Conservation (phyloP, 2,888 invertebrate species). For the Schrankia costaestrigalis region DNA sequence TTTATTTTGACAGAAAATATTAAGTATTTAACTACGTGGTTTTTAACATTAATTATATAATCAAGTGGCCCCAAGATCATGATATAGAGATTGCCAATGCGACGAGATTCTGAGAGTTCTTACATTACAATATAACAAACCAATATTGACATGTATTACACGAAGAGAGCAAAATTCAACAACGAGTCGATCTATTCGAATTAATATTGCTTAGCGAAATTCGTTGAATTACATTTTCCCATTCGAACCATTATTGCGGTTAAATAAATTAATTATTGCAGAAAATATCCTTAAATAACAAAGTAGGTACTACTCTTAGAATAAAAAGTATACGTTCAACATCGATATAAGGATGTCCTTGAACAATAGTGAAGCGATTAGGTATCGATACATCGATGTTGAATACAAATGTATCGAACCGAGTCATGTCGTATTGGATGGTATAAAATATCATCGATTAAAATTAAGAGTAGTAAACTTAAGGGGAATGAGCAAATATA, state of each 20-base stretch:
- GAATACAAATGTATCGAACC: conserved; percentile 21
- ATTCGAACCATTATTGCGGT: conserved; percentile 35
- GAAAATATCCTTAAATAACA: conserved; percentile 21
- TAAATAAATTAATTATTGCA: conserved; percentile 51
- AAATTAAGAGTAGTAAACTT: conserved; percentile 35
- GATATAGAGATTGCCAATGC: conserved; percentile 43
- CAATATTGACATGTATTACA: conserved; percentile 28
- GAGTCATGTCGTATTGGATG: conserved; percentile 73
- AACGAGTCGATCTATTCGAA: conserved; percentile 24
- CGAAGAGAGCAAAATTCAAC: conserved; percentile 41
- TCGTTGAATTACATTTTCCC: conserved; percentile 51
- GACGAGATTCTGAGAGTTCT: conserved; percentile 33
- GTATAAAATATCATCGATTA: conserved; percentile 41
- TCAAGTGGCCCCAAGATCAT: conserved; percentile 64
- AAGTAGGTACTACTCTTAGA: conserved; percentile 33
- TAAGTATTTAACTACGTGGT: conserved; percentile 38
- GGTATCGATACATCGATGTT: conserved; percentile 10
- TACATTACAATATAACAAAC: conserved; percentile 15
- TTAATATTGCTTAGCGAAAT: conserved; percentile 71
- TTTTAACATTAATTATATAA: conserved; percentile 38
- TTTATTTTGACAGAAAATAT: conserved; percentile 28
- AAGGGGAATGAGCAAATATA: conserved; percentile 52
- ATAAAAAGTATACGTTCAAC: conserved; percentile 18
- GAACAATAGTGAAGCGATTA: background rate
- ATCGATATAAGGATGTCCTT: conserved; percentile 9